Percentiles rank a stretch among this genome's conserved stretches.
These are phyloP conservation scores for Champsocephalus gunnari DNA, from an alignment of 2,797 vertebrate genomes.

Conservation along the genomic window DNA sequence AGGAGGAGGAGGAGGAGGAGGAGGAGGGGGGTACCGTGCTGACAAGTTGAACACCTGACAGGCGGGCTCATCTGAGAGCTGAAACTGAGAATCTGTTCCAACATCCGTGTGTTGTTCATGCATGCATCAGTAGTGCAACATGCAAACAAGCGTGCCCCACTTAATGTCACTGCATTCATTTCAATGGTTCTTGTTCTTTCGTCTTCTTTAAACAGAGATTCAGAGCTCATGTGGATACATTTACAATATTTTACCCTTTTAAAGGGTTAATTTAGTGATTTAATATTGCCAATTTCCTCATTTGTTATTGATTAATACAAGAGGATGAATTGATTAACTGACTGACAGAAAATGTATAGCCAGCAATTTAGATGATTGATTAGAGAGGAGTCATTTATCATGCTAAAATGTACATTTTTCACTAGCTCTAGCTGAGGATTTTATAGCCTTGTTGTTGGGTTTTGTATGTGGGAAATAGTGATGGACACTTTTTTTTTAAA, in stretches of 20 bases:
- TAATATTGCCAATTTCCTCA: background rate
- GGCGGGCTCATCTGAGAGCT: background rate
- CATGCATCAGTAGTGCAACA: background rate
- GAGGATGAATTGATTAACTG: background rate
- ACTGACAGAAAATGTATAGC: background rate
- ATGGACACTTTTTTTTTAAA: no score
- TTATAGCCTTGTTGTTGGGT: background rate
- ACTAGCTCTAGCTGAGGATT: no score
- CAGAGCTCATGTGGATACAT: background rate
- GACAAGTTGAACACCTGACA: slow-evolving; percentile 17
- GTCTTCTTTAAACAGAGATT: background rate
- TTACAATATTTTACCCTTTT: background rate
- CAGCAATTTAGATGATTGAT: background rate
- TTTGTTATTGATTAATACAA: background rate
- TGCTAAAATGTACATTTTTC: background rate
- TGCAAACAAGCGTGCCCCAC: background rate
- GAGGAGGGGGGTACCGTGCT: background rate
- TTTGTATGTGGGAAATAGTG: no score
- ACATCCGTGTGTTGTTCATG: background rate
- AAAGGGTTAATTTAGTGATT: background rate
- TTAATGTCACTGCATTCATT: background rate
- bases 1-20: no score
- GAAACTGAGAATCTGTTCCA: slow-evolving; percentile 27
- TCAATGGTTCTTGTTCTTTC: background rate
- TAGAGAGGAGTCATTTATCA: background rate